Base-by-base conservation (phyloP, 2,113 vertebrate genomes). In the Rhegmatorhina hoffmannsi region DNA sequence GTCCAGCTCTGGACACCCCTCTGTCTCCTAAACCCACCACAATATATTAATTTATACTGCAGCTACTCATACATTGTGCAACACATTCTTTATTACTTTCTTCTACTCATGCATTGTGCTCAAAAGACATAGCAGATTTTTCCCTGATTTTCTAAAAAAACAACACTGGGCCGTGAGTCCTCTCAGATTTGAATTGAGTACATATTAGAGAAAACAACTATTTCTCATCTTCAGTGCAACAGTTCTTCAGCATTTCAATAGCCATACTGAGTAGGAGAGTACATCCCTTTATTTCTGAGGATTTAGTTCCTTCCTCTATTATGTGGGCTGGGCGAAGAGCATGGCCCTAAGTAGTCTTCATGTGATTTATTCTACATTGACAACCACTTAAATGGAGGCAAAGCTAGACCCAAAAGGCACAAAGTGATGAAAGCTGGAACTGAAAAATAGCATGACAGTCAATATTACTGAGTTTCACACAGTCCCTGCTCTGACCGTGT, bases 321-420 rank as follows among this genome's bases (percentile, higher is more conserved):
- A 84, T 64, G 92, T 93, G 80, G 83, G 94, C 86, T 93, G 73
- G 90, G 68, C 76, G 77, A 91, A 93, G 80, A 93, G 52, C 86
- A 89, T 72, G 90, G 90, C 86, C 92, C 60, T 90, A 89, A 95
- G 94, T 90, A 89, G 89, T 95, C 87, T 91, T 87, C 49, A 24
- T 89, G 84, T 95, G 93, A 97, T 97, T 97, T 95, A 97, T 95
- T 95, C 92, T 85, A 92, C 94, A 95, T 69, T 97, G 95, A 96
- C 95, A 96, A 92, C 84, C 91, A 91, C 84, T 96, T 96, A 95
- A 96, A 78, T 83, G 67, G 70, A 96, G 87, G 93, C 91, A 93
- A 95, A 92, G 95, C 85, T 95, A 90, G 84, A 95, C 91, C 89
- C 96, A 96, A 97, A 95, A 96, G 96, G 93, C 95, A 94, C 90